Conservation (phyloP, 2,113 vertebrate species). For the Oreochromis aureus region DNA sequence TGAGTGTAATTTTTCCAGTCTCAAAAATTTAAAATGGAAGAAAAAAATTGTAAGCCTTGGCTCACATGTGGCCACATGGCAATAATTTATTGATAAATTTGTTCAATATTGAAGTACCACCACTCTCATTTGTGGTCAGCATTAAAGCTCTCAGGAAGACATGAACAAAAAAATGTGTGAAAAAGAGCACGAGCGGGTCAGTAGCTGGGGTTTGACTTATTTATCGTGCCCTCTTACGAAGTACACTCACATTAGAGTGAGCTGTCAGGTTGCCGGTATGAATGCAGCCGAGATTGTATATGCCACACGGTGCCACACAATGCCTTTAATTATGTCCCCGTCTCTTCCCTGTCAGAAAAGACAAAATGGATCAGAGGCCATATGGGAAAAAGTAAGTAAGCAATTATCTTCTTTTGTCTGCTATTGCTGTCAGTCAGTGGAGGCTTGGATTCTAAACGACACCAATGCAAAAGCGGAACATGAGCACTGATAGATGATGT, state of each 20-base stretch:
- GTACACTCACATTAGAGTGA: slow-evolving; percentile 49
- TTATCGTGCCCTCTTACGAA: slow-evolving; percentile 33
- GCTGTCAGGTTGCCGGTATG: slow-evolving; percentile 48
- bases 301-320: slow-evolving; percentile 55
- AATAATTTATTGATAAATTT: slow-evolving; percentile 59
- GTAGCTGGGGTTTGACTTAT: slow-evolving; percentile 54
- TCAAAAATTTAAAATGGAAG: slow-evolving; percentile 51
- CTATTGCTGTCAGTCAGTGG: slow-evolving; percentile 49
- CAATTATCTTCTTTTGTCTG: slow-evolving; percentile 68
- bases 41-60: neutral
- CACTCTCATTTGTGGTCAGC: slow-evolving; percentile 12
- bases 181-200: slow-evolving; percentile 8
- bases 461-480: neutral
- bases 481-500: slow-evolving; percentile 19
- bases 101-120: slow-evolving; percentile 41
- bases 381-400: slow-evolving; percentile 52
- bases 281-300: slow-evolving; percentile 39
- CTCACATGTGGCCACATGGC: neutral
- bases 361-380: slow-evolving; percentile 60
- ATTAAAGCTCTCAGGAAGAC: slow-evolving; percentile 14
- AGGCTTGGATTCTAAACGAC: neutral
- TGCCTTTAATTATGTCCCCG: slow-evolving; percentile 66
- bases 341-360: slow-evolving; percentile 58
- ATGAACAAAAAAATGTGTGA: neutral
- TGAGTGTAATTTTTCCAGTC: slow-evolving; percentile 1